Base-by-base conservation (phyloP, 2,888 invertebrate genomes). In the Caenorhabditis imperialis region DNA sequence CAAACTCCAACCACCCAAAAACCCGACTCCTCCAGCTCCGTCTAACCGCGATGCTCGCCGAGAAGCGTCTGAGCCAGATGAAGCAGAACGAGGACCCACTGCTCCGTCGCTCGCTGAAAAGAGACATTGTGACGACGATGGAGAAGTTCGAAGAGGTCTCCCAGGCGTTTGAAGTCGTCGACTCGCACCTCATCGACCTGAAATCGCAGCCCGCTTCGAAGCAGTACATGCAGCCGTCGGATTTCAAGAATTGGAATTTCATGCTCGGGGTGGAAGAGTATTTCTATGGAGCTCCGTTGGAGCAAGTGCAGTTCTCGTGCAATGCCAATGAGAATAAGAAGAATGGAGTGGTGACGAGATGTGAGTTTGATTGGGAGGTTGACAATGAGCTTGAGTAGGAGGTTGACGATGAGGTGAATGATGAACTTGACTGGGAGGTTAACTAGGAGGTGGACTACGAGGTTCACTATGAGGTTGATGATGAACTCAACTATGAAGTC, bases 271-370 rank as follows among this genome's bases (percentile, higher is more conserved):
- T 55, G 16, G 75, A 75, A 18, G 70, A 76, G 27, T 67, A 57
- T n/a, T 27, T 71, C 6, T 25, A 42, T 62, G 76, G 76, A 23
- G 76, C 72, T 1, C 62, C 61, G 7, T 37, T 76, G 38, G 63
- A 76, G 22, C 38, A 62, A 23, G 65, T 75, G 6, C 75, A 75
- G 44, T 58, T 70, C 53, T 45, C 57, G 20, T 40, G 42, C 18
- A 48, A 70, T 38, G 51, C 53, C 8, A 25, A 23, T 3, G 23
- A 62, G 18, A 69, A 51, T 44, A 58, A 51, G 37, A 25, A 27
- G 40, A 20, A 40, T 7, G 62, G 57, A 33, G 37, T 23, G 40
- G 23, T 18, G 7, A 33, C 47, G 20, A 57, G 54, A 37, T 22
- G 54, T 61, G 50, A 38, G 30, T 60, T n/a, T n/a, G n/a, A n/a